These are phyloP conservation scores for Brachyrhaphis roseni DNA, from an alignment of 2,797 vertebrate genomes.

Conservation along the genomic window DNA sequence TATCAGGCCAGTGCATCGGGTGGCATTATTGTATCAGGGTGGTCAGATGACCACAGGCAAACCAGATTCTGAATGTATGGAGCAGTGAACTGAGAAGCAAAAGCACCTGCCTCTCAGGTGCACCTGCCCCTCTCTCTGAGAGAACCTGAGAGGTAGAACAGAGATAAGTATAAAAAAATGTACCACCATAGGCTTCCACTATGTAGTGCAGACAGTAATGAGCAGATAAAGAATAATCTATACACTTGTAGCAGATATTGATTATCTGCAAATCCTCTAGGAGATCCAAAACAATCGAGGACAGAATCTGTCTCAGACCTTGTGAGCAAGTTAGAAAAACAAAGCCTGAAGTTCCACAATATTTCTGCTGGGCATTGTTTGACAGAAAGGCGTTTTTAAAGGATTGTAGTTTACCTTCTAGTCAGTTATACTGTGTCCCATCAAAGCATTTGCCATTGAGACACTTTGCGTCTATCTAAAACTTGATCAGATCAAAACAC, in stretches of 20 bases:
- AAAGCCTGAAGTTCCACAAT: slow-evolving; percentile 27
- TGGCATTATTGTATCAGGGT: slow-evolving; percentile 75
- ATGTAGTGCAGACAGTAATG: slow-evolving; percentile 24
- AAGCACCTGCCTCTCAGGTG: no score
- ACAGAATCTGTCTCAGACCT: slow-evolving; percentile 36
- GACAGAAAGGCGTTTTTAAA: not conserved
- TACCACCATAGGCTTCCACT: slow-evolving; percentile 28
- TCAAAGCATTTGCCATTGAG: not conserved
- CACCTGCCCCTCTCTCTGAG: no score
- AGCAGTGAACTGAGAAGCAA: slow-evolving; percentile 21
- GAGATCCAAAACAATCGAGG: slow-evolving; percentile 33
- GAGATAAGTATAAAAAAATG: slow-evolving; percentile 14
- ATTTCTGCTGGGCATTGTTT: slow-evolving; percentile 30
- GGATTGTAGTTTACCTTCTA: not conserved
- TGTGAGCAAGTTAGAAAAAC: slow-evolving; percentile 27
- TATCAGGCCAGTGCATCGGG: slow-evolving; percentile 67
- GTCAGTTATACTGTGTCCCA: slow-evolving; percentile 2
- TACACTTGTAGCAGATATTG: slow-evolving; percentile 58
- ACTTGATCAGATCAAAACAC: not conserved
- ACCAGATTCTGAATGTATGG: slow-evolving; percentile 32
- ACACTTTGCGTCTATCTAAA: not conserved
- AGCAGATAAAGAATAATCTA: slow-evolving; percentile 40
- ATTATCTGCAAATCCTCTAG: slow-evolving; percentile 54
- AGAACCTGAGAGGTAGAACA: not conserved
- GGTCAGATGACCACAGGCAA: slow-evolving; percentile 56